These are phyloP conservation scores for Pedetes capensis DNA, from an alignment of 2,113 vertebrate genomes.

Conservation along the genomic window DNA sequence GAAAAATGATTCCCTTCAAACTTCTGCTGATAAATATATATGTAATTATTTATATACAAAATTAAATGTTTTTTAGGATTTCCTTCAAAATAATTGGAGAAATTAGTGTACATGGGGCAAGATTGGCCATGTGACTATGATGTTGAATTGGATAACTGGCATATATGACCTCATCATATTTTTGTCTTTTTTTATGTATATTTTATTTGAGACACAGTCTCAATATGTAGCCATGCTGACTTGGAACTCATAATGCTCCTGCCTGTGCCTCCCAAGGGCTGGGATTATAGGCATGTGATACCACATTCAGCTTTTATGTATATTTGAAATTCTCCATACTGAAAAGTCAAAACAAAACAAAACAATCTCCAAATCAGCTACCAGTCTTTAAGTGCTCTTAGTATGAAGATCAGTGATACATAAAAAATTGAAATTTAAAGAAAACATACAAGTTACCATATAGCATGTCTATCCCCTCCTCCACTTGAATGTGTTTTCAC, in stretches of 20 bases:
- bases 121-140: background rate
- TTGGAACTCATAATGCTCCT: too few relatives aligned
- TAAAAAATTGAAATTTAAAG: slow-evolving; percentile 27
- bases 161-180: background rate
- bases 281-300: too few relatives aligned
- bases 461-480: background rate
- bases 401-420: background rate
- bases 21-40: background rate
- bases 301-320: too few relatives aligned
- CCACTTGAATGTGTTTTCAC: slow-evolving; percentile 2
- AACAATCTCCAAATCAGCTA: background rate
- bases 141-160: background rate
- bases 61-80: background rate
- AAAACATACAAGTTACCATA: background rate
- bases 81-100: slow-evolving; percentile 20
- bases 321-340: background rate
- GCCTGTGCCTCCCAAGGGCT: too few relatives aligned
- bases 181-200: background rate
- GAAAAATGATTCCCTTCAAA: slow-evolving; percentile 28
- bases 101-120: background rate
- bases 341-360: background rate
- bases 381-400: background rate
- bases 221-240: too few relatives aligned
- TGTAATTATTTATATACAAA: background rate
- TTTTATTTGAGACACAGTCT: too few relatives aligned